phyloP scores from a whole-genome alignment of 2,888 invertebrate species.

The Chydorus sphaericus region DNA sequence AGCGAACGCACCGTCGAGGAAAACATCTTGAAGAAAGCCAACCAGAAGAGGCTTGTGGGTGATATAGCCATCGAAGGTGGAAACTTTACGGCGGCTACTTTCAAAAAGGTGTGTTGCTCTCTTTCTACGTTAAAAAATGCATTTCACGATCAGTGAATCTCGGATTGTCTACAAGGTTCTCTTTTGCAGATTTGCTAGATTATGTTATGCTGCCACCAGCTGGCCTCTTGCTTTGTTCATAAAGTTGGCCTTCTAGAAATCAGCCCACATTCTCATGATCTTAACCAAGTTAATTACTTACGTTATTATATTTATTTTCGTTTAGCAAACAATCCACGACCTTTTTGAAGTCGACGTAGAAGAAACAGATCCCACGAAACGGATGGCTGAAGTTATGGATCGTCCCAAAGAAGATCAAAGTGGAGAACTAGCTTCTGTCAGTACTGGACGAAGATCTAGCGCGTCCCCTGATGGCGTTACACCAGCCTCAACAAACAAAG shows the following conservation, averaged over 20 bases:
- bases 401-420: slow-evolving; percentile 32
- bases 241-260: not conserved
- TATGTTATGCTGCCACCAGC: not conserved
- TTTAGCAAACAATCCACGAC: slow-evolving; percentile 77
- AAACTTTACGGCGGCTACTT: slow-evolving; percentile 93
- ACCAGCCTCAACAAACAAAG: slow-evolving; percentile 37
- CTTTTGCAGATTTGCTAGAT: slow-evolving; percentile 6
- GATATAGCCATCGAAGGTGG: slow-evolving; percentile 97
- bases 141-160: not conserved
- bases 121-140: not conserved
- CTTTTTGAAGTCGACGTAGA: slow-evolving; percentile 63
- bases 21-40: slow-evolving; percentile 96
- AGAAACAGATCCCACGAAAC: slow-evolving; percentile 41
- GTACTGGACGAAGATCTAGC: not conserved
- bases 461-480: not conserved
- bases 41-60: slow-evolving; percentile 88
- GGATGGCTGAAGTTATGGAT: slow-evolving; percentile 43
- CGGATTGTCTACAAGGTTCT: not conserved
- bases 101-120: slow-evolving; percentile 53
- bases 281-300: slow-evolving; percentile 4
- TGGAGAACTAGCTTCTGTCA: slow-evolving; percentile 15
- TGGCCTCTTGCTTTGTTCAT: not conserved
- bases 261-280: not conserved
- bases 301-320: slow-evolving; percentile 19
- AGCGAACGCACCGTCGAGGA: slow-evolving; percentile 97